Evolutionary conservation across 2,113 vertebrate genomes (phyloP), one percentile per base, ranked within the genome.

Genomic region (Pseudorasbora parva): DNA sequence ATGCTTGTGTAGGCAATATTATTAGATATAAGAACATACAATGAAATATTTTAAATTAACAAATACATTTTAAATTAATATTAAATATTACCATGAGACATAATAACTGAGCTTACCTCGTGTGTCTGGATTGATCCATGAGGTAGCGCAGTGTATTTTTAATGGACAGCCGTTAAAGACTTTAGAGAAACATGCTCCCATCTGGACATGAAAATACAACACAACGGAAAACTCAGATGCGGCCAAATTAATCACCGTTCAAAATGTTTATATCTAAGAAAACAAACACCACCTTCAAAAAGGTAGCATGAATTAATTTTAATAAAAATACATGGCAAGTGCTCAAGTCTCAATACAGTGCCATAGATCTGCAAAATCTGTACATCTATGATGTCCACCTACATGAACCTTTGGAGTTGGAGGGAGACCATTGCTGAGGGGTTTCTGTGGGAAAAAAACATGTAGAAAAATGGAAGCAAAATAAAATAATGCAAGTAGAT

Each of bases 121-220:
- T 64, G 96, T 97, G 84, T 96, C 95, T 83, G 96, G 96, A 92
- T 96, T 96, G 92, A 97, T 96, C 96, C 96, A 97, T 54, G 96
- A 96, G 27, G 96, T 95, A 86, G 96, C 96, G 94, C 95, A 97
- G 91, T 97, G 95, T 83, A 97, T 97, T 93, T 96, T 97, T 88
- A 97, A 93, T 6, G 96, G 96, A 83, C 96, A 97, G 19, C 96
- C 96, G 89, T 97, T 97, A 88, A 97, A 97, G 86, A 97, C 95
- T 78, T 97, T 97, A 30, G 96, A 97, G 92, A 97, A 97, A 88
- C 96, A 97, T 76, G 96, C 96, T 88, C 96, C 96, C 96, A 97
- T 97, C 96, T 97, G 92, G 19, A 6, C 30, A 84, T 8, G 25
- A 0, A 88, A 89, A 92, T 74, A 74, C 25, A 74, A 89, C 45